Percentiles rank a stretch among this genome's conserved stretches.
These are phyloP conservation scores for Harpalus rubripes DNA, from an alignment of 2,888 invertebrate species.

Conservation along the genomic window DNA sequence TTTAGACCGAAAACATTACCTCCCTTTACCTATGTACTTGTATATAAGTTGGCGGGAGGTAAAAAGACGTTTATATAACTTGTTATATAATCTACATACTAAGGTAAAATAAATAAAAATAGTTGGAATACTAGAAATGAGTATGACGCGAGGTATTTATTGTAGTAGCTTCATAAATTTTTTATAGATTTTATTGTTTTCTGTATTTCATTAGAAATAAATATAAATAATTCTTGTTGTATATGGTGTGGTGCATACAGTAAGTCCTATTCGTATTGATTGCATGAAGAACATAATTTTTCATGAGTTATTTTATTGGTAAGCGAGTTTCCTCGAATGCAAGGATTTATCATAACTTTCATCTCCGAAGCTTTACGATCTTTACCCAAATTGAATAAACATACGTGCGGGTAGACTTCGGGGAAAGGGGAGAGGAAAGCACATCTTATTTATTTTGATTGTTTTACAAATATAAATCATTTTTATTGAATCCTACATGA, in stretches of 20 bases:
- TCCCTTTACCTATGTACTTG: no score
- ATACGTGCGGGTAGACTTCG: slow-evolving; percentile 53
- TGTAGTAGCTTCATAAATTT: no score
- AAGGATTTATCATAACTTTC: slow-evolving; percentile 52
- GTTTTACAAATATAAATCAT: slow-evolving; percentile 66
- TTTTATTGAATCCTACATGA: slow-evolving; percentile 59
- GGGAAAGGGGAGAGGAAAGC: slow-evolving; percentile 36
- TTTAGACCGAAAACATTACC: no score
- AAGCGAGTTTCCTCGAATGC: slow-evolving; percentile 46
- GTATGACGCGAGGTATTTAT: no score
- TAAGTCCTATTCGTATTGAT: not conserved
- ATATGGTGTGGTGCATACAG: not conserved
- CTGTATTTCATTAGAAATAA: no score
- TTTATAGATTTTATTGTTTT: no score
- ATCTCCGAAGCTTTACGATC: slow-evolving; percentile 58
- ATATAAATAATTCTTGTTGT: no score
- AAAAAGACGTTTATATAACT: no score
- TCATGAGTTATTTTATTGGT: slow-evolving; percentile 43
- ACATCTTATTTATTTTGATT: slow-evolving; percentile 64
- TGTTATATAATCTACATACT: no score
- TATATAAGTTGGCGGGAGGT: no score
- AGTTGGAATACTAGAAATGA: no score
- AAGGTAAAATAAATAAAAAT: no score
- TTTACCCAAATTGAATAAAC: slow-evolving; percentile 61
- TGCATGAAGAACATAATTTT: slow-evolving; percentile 27